Percentiles rank a stretch among this genome's conserved stretches.
Evolutionary conservation across 2,113 vertebrate species (phyloP).

Genomic region (Acrocephalus arundinaceus): DNA sequence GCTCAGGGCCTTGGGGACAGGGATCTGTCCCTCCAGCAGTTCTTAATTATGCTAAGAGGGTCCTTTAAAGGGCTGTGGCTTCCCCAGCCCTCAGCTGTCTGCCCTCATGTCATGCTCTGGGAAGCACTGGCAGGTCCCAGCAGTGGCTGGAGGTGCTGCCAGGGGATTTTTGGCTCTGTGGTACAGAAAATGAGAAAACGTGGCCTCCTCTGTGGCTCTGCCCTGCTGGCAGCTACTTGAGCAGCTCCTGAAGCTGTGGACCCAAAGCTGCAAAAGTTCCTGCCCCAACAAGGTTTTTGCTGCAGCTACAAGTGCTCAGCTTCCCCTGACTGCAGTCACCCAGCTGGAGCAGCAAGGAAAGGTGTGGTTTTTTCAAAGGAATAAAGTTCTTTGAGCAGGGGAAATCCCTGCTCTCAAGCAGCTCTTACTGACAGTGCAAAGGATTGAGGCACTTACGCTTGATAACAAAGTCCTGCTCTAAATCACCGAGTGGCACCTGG

Average conservation of each 20-base stretch:
- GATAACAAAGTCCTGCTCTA: background rate
- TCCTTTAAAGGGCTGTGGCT: background rate
- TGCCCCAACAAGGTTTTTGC: background rate
- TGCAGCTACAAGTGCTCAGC: background rate
- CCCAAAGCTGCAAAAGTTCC: background rate
- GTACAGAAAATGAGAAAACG: background rate
- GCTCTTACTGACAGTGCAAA: background rate
- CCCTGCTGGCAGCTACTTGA: background rate
- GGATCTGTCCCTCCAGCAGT: background rate
- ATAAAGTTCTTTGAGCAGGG: background rate
- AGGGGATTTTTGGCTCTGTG: background rate
- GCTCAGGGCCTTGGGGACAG: background rate
- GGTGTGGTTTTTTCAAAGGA: background rate
- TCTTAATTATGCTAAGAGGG: background rate
- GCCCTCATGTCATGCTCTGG: background rate
- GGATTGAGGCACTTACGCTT: background rate
- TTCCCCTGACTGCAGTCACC: background rate
- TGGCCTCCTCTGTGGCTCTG: background rate
- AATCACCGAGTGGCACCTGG: fast-evolving
- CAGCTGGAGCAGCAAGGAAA: background rate
- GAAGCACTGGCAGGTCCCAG: background rate
- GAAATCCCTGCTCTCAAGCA: background rate
- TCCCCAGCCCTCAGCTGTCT: background rate
- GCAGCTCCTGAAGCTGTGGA: background rate
- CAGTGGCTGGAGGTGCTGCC: background rate